phyloP scores from a whole-genome alignment of 2,113 vertebrate genomes.

The Ptyas mucosa region DNA sequence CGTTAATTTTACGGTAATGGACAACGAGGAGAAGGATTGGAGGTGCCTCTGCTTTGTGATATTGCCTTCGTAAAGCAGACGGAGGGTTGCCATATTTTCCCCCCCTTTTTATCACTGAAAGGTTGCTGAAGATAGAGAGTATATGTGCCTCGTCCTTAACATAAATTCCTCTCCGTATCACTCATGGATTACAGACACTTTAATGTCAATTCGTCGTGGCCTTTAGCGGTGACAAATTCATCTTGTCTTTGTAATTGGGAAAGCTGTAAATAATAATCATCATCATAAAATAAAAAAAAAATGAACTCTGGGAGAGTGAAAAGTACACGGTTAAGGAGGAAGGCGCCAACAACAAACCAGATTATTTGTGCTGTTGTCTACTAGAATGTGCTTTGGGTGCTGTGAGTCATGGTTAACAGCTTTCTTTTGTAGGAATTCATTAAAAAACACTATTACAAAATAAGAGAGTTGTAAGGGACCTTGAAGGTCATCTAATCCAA shows the following conservation, averaged over 20 bases:
- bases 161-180: neutral
- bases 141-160: neutral
- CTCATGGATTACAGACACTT: conserved; percentile 3
- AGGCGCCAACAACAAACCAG: neutral
- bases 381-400: neutral
- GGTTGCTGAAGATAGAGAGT: neutral
- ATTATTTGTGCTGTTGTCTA: neutral
- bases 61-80: neutral
- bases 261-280: neutral
- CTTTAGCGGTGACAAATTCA: neutral
- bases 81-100: neutral
- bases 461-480: neutral
- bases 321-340: neutral
- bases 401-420: neutral
- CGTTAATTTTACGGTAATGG: neutral
- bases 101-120: neutral
- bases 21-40: neutral
- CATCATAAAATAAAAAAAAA: neutral
- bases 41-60: neutral
- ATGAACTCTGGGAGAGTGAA: neutral
- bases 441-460: neutral
- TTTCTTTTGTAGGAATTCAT: neutral
- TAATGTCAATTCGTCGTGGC: conserved; percentile 5
- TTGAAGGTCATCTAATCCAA: neutral
- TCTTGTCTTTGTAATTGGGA: conserved; percentile 9